Percentiles rank a stretch among this genome's conserved stretches.
phyloP scores from a whole-genome alignment of 2,113 vertebrate genomes.

The Nothoprocta perdicaria region DNA sequence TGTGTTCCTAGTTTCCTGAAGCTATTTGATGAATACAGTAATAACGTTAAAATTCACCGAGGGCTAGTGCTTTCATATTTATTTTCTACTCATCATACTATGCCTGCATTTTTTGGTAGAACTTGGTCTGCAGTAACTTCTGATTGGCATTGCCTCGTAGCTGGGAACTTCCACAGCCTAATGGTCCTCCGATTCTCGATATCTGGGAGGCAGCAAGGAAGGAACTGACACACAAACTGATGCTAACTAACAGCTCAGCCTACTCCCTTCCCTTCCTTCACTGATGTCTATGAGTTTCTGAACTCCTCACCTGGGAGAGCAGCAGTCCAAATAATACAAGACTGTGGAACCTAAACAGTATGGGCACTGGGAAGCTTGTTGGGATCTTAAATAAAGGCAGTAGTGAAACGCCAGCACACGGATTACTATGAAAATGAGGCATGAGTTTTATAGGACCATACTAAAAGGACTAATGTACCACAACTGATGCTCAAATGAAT shows the following conservation, averaged over 20 bases:
- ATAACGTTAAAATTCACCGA: constrained; percentile 46
- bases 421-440: neutral
- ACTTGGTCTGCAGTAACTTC: constrained; percentile 55
- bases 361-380: neutral
- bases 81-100: constrained; percentile 13
- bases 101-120: constrained; percentile 56
- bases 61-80: constrained; percentile 56
- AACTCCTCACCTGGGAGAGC: neutral
- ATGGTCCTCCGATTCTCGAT: neutral
- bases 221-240: neutral
- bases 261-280: neutral
- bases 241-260: neutral
- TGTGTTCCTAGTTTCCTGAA: constrained; percentile 59
- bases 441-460: neutral
- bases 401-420: neutral
- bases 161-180: constrained; percentile 75
- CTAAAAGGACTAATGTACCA: neutral
- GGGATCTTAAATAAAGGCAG: neutral
- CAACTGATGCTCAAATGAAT: neutral
- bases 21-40: constrained; percentile 51
- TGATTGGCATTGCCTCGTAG: constrained; percentile 60
- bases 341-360: neutral
- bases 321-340: neutral
- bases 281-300: neutral
- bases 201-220: neutral